These are phyloP conservation scores for Corella eumyota DNA, from an alignment of 23 tunicate species.

Conservation along the genomic window DNA sequence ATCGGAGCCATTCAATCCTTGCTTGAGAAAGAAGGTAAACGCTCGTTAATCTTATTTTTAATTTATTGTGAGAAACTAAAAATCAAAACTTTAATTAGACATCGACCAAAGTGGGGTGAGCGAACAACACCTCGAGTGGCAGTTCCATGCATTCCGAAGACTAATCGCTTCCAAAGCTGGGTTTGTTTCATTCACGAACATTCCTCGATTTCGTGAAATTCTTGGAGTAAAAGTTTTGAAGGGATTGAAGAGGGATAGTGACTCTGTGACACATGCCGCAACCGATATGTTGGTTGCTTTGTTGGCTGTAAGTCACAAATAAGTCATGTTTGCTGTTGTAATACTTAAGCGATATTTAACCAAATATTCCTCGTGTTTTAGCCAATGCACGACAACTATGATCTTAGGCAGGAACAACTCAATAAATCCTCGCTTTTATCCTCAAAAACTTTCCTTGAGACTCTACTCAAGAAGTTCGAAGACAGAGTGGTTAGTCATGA, in stretches of 20 bases:
- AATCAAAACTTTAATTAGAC: constrained; percentile 4
- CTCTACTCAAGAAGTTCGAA: constrained; percentile 60
- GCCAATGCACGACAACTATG: constrained; percentile 99
- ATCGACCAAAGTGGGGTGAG: constrained; percentile 50
- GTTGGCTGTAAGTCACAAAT: constrained; percentile 63
- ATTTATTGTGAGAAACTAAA: background rate
- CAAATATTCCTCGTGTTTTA: constrained; percentile 3
- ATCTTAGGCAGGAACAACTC: constrained; percentile 91
- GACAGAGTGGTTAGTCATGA: constrained; percentile 50
- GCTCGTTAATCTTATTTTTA: background rate
- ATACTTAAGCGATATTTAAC: too few species aligned
- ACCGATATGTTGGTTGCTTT: constrained; percentile 74
- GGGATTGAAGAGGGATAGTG: constrained; percentile 78
- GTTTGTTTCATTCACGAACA: constrained; percentile 70
- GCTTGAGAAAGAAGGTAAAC: constrained; percentile 59
- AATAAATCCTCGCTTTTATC: constrained; percentile 88
- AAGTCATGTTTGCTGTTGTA: too few species aligned
- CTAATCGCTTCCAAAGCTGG: constrained; percentile 95
- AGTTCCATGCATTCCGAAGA: constrained; percentile 82
- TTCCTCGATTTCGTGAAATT: constrained; percentile 85
- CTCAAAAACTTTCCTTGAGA: constrained; percentile 75
- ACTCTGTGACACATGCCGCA: constrained; percentile 91
- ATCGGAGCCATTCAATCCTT: constrained; percentile 57
- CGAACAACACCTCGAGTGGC: constrained; percentile 52
- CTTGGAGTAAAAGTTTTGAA: constrained; percentile 85